A percentile compares a stretch with the other conserved stretches of the same genome.
These are phyloP conservation scores for Tragelaphus strepsiceros DNA, from an alignment of 2,113 vertebrate genomes.

Conservation along the genomic window DNA sequence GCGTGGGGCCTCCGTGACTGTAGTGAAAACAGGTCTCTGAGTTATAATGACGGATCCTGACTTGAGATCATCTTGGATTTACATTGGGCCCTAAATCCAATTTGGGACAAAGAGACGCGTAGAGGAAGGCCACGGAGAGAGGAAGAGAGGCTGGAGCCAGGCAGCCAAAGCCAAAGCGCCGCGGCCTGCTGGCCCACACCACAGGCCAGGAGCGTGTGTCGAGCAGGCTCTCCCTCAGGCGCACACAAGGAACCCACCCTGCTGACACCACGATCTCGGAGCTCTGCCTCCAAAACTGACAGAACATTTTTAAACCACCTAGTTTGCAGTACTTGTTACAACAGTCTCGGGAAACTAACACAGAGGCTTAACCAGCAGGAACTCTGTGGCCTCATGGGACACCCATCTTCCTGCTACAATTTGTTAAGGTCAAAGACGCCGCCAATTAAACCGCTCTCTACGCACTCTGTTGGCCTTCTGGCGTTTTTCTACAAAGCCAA, in stretches of 20 bases:
- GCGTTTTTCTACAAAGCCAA: background rate
- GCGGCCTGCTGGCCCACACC: fast-evolving
- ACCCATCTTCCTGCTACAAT: background rate
- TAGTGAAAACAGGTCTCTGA: background rate
- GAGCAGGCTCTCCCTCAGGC: background rate
- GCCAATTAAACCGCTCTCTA: background rate
- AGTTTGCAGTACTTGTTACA: background rate
- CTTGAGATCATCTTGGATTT: background rate
- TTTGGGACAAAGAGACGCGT: fast-evolving
- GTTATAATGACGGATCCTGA: background rate
- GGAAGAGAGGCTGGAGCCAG: fast-evolving
- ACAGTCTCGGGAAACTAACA: background rate
- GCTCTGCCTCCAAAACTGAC: background rate
- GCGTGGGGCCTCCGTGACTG: background rate
- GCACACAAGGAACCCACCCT: background rate
- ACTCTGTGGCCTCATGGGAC: background rate
- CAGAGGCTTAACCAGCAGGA: background rate
- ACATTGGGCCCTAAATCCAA: background rate
- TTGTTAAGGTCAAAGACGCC: background rate
- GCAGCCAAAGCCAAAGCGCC: too few relatives aligned
- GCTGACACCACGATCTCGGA: background rate
- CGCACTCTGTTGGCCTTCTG: background rate
- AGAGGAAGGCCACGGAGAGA: background rate
- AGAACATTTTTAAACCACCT: background rate
- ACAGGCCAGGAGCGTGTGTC: fast-evolving